Evolutionary conservation across 2,113 vertebrate genomes (phyloP).

Genomic region (Siniperca knerii): DNA sequence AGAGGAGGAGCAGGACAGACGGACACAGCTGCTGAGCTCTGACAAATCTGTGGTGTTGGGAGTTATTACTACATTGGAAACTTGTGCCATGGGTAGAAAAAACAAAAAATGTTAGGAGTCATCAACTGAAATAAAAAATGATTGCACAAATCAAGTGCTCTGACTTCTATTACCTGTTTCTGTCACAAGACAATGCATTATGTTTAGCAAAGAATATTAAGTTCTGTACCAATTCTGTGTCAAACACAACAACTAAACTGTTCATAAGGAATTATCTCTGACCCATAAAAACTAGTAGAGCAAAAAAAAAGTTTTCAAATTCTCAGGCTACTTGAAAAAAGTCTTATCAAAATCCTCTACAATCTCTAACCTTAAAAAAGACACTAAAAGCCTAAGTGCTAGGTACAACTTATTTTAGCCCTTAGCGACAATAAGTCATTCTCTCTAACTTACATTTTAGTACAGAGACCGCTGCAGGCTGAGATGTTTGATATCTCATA

Average conservation of each 20-base stretch:
- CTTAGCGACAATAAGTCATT: not conserved
- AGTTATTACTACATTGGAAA: slow-evolving; percentile 30
- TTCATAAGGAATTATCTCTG: not conserved
- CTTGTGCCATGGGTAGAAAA: slow-evolving; percentile 30
- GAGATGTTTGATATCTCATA: slow-evolving; percentile 39
- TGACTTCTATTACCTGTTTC: not conserved
- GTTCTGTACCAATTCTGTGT: not conserved
- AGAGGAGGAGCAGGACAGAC: slow-evolving; percentile 48
- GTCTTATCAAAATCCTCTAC: not conserved
- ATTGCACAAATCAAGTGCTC: not conserved
- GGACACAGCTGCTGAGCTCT: slow-evolving; percentile 36
- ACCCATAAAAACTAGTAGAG: not conserved
- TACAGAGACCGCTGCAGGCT: slow-evolving; percentile 40
- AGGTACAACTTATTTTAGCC: not conserved
- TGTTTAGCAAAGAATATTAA: not conserved
- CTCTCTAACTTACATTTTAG: slow-evolving; percentile 39
- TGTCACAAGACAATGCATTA: not conserved
- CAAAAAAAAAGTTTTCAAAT: not conserved
- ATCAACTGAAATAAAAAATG: not conserved
- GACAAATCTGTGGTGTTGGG: slow-evolving; percentile 30
- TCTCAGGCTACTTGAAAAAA: not conserved
- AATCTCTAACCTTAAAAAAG: not conserved
- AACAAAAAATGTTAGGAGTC: not conserved
- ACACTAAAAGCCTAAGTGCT: not conserved
- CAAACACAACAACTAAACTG: not conserved